Base-by-base conservation (phyloP, 1,140 invertebrate genomes). In the Cepaea nemoralis region DNA sequence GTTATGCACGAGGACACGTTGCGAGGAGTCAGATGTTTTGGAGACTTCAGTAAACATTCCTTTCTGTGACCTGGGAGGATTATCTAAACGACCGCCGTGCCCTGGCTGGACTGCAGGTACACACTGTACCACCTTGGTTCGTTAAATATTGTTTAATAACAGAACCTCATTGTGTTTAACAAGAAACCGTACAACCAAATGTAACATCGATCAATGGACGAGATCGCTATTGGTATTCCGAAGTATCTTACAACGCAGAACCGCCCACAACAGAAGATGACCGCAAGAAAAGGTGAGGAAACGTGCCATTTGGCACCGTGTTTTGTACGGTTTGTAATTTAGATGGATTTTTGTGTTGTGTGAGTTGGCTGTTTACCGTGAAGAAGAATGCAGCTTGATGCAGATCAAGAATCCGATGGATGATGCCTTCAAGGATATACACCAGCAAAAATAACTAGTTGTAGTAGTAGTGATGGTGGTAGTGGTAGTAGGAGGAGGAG, bases 21-120 rank as follows among this genome's bases (percentile, higher is more conserved):
- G 22, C 77, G 37, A 40, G 63, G 14, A 45, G 63, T 81, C 55
- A 81, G n/a, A 59, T 81, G 55, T 76, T 76, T 33, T 27, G 48
- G 71, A 59, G 22, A 71, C 35, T 45, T 67, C 19, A 45, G 33
- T 63, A 33, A 31, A 55, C 55, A 76, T 67, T 76, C 71, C 50
- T 59, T 63, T 39, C 27, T 63, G 59, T 63, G 27, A 63, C 59
- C 1, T 63, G 27, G 33, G 10, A 2, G 0, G 59, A 63, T 63
- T 63, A 31, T 10, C 59, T 63, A 31, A 63, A 5, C 59, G n/a
- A 63, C 27, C n/a, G n/a, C 1, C 33, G 59, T 63, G 27, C 33
- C 3, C 27, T 63, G 10, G 27, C n/a, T 31, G 59, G 27, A 63
- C 59, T 6, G 8, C 42, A 10, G 19, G 50, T 55, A 24, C 50